Conservation (phyloP, 2,888 invertebrate genomes). For the Lathronympha strigana region DNA sequence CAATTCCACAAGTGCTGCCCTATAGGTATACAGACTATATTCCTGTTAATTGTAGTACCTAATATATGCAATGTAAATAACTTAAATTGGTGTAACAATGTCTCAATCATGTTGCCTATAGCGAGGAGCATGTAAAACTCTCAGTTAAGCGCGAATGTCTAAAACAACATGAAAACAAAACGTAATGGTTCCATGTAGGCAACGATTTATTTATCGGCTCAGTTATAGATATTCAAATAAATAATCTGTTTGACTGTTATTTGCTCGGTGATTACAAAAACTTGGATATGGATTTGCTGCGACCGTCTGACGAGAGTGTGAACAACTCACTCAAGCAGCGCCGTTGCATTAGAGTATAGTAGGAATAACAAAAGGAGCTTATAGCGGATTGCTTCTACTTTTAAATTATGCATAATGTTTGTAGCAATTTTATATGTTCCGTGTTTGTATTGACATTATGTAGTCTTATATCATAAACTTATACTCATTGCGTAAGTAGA, state of each 20-base stretch:
- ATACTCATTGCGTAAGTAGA: conserved; percentile 38
- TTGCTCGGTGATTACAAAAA: conserved; percentile 1
- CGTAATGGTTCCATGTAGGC: neutral
- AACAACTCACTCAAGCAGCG: conserved; percentile 45
- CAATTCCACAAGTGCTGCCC: conserved; percentile 40
- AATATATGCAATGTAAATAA: conserved; percentile 33
- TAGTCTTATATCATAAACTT: conserved; percentile 43
- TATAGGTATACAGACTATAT: conserved; percentile 38
- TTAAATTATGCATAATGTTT: conserved; percentile 48
- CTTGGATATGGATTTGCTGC: conserved; percentile 10
- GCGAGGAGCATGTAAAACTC: neutral
- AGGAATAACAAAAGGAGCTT: conserved; percentile 61
- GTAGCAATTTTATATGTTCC: conserved; percentile 60
- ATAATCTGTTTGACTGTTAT: conserved; percentile 9
- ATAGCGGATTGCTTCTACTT: conserved; percentile 49
- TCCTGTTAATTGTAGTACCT: conserved; percentile 27
- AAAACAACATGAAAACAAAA: neutral
- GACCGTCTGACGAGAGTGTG: conserved; percentile 35
- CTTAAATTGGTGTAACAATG: conserved; percentile 33
- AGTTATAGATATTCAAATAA: conserved; percentile 13
- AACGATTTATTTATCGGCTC: conserved; percentile 10
- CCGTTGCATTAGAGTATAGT: conserved; percentile 54
- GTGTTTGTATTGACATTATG: conserved; percentile 46
- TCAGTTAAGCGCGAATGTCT: neutral
- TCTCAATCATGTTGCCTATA: conserved; percentile 19